Percentiles rank a stretch among this genome's conserved stretches.
These are phyloP conservation scores for Drosophila paucipuncta DNA, from an alignment of 2,888 invertebrate species.

Conservation along the genomic window DNA sequence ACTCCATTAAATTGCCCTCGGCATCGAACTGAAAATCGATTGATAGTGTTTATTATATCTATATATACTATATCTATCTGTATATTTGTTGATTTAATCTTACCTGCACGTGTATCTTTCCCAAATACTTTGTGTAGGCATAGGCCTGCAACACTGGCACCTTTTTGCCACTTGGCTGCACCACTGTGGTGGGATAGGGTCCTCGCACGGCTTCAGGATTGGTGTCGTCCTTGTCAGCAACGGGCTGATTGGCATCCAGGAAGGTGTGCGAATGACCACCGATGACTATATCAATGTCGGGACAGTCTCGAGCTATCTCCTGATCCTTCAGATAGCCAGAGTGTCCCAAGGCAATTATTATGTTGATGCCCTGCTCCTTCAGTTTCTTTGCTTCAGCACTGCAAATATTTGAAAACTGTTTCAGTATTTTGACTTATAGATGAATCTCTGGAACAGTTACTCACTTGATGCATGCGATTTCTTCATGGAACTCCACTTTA, in stretches of 20 bases:
- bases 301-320: slow-evolving; percentile 91
- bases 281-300: slow-evolving; percentile 93
- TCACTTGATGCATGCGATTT: slow-evolving; percentile 88
- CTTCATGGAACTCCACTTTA: slow-evolving; percentile 88
- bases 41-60: background rate
- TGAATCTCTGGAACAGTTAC: background rate
- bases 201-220: slow-evolving; percentile 85
- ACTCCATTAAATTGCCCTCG: slow-evolving; percentile 89
- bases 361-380: slow-evolving; percentile 89
- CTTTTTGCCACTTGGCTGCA: slow-evolving; percentile 89
- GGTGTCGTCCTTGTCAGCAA: slow-evolving; percentile 40
- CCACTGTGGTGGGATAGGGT: slow-evolving; percentile 91
- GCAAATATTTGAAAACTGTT: background rate
- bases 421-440: too few species aligned
- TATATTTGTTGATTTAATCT: background rate
- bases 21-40: slow-evolving; percentile 87
- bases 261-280: slow-evolving; percentile 97
- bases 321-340: slow-evolving; percentile 93
- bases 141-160: slow-evolving; percentile 95
- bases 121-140: slow-evolving; percentile 95
- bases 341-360: slow-evolving; percentile 95
- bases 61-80: background rate
- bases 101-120: slow-evolving; percentile 88
- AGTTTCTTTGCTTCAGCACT: slow-evolving; percentile 88
- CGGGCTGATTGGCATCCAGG: slow-evolving; percentile 89